phyloP scores from a whole-genome alignment of 2,888 invertebrate genomes.

The Mayetiola destructor region DNA sequence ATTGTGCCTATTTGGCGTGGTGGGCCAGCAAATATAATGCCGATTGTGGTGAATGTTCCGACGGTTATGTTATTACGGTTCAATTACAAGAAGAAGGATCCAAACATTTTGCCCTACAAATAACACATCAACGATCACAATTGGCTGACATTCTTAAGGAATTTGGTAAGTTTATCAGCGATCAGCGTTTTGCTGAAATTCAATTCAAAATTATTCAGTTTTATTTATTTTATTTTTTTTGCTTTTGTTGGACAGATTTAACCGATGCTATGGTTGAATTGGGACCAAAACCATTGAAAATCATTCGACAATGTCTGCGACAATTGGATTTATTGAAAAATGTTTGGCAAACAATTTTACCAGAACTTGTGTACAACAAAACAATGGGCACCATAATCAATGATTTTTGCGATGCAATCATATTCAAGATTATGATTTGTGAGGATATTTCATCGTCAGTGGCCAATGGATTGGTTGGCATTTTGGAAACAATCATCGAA shows the following conservation, averaged over 20 bases:
- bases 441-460: slow-evolving; percentile 81
- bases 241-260: slow-evolving; percentile 23
- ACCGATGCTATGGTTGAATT: slow-evolving; percentile 27
- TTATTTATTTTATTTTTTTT: slow-evolving; percentile 12
- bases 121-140: slow-evolving; percentile 60
- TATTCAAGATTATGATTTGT: slow-evolving; percentile 43
- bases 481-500: slow-evolving; percentile 55
- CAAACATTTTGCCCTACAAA: slow-evolving; percentile 55
- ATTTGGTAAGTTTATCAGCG: slow-evolving; percentile 45
- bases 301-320: slow-evolving; percentile 68
- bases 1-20: slow-evolving; percentile 77
- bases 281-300: slow-evolving; percentile 40
- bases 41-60: slow-evolving; percentile 40
- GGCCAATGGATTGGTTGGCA: slow-evolving; percentile 61
- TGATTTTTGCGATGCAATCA: slow-evolving; percentile 30
- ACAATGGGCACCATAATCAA: slow-evolving; percentile 43
- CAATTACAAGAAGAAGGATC: slow-evolving; percentile 53
- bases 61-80: slow-evolving; percentile 25
- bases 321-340: slow-evolving; percentile 72
- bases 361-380: slow-evolving; percentile 58
- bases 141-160: slow-evolving; percentile 59
- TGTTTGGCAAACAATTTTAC: slow-evolving; percentile 78
- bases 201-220: background rate
- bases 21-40: slow-evolving; percentile 52
- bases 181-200: no score